Evolutionary conservation across 2,797 vertebrate genomes (phyloP).

Genomic region (Helarctos malayanus): DNA sequence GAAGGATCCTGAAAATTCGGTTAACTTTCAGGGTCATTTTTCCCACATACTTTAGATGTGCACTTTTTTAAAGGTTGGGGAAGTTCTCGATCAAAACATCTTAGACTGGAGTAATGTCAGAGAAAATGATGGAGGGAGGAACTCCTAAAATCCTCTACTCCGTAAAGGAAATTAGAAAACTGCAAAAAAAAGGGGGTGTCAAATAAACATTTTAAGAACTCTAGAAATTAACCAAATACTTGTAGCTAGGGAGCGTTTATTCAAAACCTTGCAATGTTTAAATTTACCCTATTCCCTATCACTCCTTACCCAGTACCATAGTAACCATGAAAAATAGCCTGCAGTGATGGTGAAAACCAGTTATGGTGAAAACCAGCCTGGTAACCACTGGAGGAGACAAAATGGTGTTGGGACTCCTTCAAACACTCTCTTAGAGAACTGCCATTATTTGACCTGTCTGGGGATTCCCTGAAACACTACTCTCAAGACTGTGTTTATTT

Average conservation of each 20-base stretch:
- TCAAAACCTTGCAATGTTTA: neutral
- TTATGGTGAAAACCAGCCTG: neutral
- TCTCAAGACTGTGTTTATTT: neutral
- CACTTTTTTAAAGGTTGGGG: neutral
- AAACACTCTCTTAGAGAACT: neutral
- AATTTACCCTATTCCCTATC: neutral
- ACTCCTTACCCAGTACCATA: neutral
- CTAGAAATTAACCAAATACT: slow-evolving; percentile 44
- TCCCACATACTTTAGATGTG: neutral
- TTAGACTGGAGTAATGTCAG: neutral
- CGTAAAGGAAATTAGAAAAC: slow-evolving; percentile 19
- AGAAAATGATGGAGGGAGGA: neutral
- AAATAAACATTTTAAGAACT: slow-evolving; percentile 16
- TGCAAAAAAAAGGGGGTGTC: neutral
- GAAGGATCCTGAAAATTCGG: neutral
- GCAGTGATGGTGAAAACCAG: neutral
- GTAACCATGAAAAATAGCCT: neutral
- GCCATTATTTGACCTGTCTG: neutral
- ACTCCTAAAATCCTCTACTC: neutral
- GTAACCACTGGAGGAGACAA: neutral
- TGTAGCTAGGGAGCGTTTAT: neutral
- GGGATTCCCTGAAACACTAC: neutral
- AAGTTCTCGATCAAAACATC: neutral
- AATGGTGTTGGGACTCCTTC: neutral
- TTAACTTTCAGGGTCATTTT: neutral